Conservation (phyloP, 2,113 vertebrate species). For the Oenanthe melanoleuca region DNA sequence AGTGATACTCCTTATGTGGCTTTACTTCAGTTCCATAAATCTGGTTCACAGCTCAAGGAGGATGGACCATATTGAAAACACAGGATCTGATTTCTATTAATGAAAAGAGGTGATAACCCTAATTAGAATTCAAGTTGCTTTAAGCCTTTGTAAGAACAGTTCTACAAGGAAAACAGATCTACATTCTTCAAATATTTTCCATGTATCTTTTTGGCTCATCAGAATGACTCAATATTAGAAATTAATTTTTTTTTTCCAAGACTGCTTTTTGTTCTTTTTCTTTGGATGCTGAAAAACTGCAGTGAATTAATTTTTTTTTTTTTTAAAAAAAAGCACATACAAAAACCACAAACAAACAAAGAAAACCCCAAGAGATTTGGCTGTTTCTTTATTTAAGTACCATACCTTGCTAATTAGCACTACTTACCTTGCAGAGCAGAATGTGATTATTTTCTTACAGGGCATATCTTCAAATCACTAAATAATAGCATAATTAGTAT, state of each 20-base stretch:
- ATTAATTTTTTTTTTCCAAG: rapidly evolving
- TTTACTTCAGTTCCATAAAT: not conserved
- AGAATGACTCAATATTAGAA: not conserved
- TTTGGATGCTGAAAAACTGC: not conserved
- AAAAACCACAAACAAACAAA: not conserved
- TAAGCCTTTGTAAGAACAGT: not conserved
- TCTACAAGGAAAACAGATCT: not conserved
- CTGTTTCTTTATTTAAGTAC: not conserved
- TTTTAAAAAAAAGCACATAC: too few species aligned
- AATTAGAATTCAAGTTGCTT: not conserved
- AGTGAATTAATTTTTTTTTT: not conserved
- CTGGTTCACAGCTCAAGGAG: not conserved
- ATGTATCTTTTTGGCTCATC: not conserved
- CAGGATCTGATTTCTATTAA: not conserved
- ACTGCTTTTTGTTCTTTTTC: not conserved
- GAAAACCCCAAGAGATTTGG: not conserved
- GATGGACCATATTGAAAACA: not conserved
- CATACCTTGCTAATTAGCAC: not conserved
- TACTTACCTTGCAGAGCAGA: not conserved
- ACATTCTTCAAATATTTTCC: not conserved
- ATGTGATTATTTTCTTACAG: not conserved
- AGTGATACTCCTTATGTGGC: not conserved
- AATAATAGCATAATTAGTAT: not conserved
- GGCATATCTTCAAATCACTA: not conserved
- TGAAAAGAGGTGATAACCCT: not conserved